Base-by-base conservation (phyloP, 35 echinoderm and acorn worm genomes). In the Ophiothrix spiculata region DNA sequence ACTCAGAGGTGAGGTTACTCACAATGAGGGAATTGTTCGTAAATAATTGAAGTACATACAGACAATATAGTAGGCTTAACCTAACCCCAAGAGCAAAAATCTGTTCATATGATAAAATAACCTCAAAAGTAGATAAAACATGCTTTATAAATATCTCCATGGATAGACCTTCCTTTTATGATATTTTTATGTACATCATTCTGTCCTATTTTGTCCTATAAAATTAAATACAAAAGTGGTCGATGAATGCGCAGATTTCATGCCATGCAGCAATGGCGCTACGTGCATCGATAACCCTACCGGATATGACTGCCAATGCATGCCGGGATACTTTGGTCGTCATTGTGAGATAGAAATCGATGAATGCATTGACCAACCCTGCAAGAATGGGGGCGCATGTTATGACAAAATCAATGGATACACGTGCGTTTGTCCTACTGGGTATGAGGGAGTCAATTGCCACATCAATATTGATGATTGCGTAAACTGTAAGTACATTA, bases 391-490 rank as follows among this genome's bases (percentile, higher is more conserved):
- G 33, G 91, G 31, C n/a, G 56, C 37, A 3, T 93, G 91, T 42
- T 75, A 42, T 17, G 87, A 93, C 33, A 23, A 75, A 35, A 56
- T 89, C 13, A 77, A 35, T 6, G 91, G 76, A 0, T 93, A 89
- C 40, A 1, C 23, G 15, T 93, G 91, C 49, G 45, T 80, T 12
- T 93, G 91, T 77, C 28, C 82, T 41, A 37, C 80, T 13, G 87
- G 87, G 37, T 93, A 37, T 41, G 37, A 29, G 32, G 92, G 87
- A 21, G 39, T 33, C 25, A 77, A 86, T 39, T 93, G 92, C 54
- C 89, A 91, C 19, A 87, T 81, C 11, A 86, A 92, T 40, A 60
- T 92, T 21, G 79, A 92, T 39, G 90, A 92, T 28, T 92, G 90
- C 39, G 33, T 81, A 14, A 37, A 60, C 23, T 77, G 90, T 91